Conservation (phyloP, 2,888 invertebrate genomes). For the Gastracanthus pulcherrimus region DNA sequence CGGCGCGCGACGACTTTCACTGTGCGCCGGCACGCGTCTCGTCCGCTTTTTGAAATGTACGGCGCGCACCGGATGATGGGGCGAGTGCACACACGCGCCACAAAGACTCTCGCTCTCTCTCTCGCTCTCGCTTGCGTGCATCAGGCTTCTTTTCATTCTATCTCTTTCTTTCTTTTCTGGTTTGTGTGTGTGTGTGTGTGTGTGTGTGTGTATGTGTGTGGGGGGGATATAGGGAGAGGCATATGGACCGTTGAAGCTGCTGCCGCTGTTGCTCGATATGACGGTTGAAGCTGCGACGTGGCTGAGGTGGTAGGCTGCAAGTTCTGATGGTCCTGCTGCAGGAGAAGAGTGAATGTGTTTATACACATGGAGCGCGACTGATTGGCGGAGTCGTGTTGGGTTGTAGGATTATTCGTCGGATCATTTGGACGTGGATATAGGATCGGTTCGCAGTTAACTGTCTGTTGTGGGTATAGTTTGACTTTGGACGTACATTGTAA, state of each 20-base stretch:
- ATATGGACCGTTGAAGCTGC: conserved; percentile 45
- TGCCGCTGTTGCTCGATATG: not conserved
- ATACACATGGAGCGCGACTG: not conserved
- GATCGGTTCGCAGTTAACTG: not conserved
- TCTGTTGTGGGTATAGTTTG: not conserved
- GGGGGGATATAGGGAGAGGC: not conserved
- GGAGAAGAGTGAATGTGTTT: not conserved
- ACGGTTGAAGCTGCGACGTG: too few species aligned
- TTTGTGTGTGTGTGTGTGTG: not conserved
- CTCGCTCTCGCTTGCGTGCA: too few species aligned
- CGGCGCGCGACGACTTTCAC: conserved; percentile 38
- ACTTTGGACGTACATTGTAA: too few species aligned
- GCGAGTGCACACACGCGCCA: conserved; percentile 23
- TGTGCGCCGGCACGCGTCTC: conserved; percentile 51
- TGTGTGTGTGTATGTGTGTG: not conserved
- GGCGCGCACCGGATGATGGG: conserved; percentile 8
- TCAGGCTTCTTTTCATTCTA: conserved; percentile 45
- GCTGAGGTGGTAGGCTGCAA: too few species aligned
- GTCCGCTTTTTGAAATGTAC: conserved; percentile 44
- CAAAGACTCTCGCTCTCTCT: too few species aligned
- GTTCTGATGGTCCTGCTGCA: not conserved
- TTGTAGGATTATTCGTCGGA: conserved; percentile 36
- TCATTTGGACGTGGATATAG: conserved; percentile 4
- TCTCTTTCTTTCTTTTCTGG: not conserved
- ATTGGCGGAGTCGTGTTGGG: conserved; percentile 21